A percentile compares a stretch with the other conserved stretches of the same genome.
phyloP scores from a whole-genome alignment of 2,888 invertebrate species.

The Dromius quadrimaculatus region DNA sequence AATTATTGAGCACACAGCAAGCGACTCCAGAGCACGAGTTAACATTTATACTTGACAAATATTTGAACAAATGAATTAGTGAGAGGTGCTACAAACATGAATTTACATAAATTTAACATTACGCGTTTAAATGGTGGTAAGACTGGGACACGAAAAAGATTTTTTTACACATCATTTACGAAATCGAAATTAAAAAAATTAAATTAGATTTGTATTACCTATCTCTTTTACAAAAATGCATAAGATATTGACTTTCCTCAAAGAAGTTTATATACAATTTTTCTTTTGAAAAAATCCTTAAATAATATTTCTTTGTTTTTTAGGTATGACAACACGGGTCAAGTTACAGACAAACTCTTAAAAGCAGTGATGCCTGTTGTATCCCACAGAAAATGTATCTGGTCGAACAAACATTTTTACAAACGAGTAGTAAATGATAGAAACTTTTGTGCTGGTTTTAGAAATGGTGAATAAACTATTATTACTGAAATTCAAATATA shows the following conservation, averaged over 20 bases:
- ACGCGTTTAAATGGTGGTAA: too few relatives aligned
- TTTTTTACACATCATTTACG: too few relatives aligned
- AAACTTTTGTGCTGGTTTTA: conserved; percentile 54
- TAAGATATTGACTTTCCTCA: background rate
- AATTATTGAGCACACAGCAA: too few relatives aligned
- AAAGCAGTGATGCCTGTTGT: conserved; percentile 51
- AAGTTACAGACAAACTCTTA: conserved; percentile 31
- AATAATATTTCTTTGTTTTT: background rate
- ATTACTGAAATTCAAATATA: background rate
- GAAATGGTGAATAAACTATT: conserved; percentile 49
- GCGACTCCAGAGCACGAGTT: too few relatives aligned
- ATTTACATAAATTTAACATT: too few relatives aligned
- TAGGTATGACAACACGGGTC: conserved; percentile 52
- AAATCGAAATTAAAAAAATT: too few relatives aligned
- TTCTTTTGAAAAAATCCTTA: background rate
- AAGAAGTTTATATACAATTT: background rate
- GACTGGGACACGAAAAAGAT: too few relatives aligned
- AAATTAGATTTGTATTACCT: too few relatives aligned
- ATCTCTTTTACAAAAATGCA: background rate
- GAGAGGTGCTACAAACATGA: too few relatives aligned
- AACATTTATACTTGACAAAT: too few relatives aligned
- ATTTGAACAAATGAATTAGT: too few relatives aligned
- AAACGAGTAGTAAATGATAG: conserved; percentile 28
- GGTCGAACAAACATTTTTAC: conserved; percentile 25
- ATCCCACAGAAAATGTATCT: conserved; percentile 11